Evolutionary conservation across 2,113 vertebrate species (phyloP), one percentile per base, ranked within the genome.

Genomic region (Herpetotheres cachinnans): DNA sequence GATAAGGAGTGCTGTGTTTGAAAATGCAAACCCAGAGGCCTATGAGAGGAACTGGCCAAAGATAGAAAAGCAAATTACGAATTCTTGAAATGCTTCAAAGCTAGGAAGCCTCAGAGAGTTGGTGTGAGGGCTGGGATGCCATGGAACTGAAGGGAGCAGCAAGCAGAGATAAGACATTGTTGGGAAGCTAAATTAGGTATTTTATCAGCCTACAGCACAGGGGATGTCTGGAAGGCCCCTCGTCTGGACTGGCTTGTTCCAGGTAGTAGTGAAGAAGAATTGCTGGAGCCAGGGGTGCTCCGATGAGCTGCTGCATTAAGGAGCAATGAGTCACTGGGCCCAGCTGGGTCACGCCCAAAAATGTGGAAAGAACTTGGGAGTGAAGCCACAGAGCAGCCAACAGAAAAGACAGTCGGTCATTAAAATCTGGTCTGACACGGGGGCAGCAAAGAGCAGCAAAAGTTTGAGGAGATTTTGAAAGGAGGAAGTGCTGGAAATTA

Each of bases 41-140:
- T 86, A 26, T 56, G 73, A 93, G 90, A 92, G 36, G 36, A 82
- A 82, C 49, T 85, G 49, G 54, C 66, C 62, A 38, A 87, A 96
- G 81, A 88, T 3, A 93, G 95, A 76, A 93, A 94, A 94, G 78
- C 54, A 80, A 95, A 90, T 70, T 82, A 84, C 49, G 56, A 94
- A 96, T 97, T 95, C 73, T 72, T 95, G 46, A 94, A 95, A 96
- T 97, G 62, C 73, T 85, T 93, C 36, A 84, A 82, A 97, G 66
- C 72, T 72, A 58, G 11, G 89, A 89, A 96, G 78, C 77, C 77
- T 88, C 62, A 93, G 81, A 84, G 79, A 93, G 46, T 36, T 70
- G 30, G 27, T 95, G 65, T 93, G 90, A 86, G 94, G 92, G 94
- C 89, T 74, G 66, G 30, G 70, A 90, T 85, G 77, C 69, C 2